phyloP scores from a whole-genome alignment of 2,113 vertebrate species.

The Panthera leo region DNA sequence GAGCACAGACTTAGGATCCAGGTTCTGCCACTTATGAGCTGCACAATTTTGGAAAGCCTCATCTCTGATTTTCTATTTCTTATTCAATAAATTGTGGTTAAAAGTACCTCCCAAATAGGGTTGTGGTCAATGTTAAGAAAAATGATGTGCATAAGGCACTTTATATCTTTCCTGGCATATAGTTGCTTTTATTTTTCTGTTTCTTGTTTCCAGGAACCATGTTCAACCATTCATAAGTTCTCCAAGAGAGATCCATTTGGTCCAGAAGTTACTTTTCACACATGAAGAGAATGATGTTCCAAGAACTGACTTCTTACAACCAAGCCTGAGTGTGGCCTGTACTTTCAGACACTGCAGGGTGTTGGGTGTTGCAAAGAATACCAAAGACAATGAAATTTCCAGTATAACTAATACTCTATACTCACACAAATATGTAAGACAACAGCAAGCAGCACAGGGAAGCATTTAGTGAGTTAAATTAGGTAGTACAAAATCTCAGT shows the following conservation, averaged over 20 bases:
- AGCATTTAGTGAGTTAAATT: not conserved
- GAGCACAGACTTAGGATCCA: not conserved
- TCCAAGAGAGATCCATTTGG: not conserved
- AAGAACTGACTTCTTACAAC: not conserved
- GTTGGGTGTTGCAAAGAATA: not conserved
- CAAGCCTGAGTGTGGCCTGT: not conserved
- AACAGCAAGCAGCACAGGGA: not conserved
- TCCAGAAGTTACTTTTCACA: not conserved
- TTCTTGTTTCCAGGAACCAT: not conserved
- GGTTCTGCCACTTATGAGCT: not conserved
- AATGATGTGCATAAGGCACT: not conserved
- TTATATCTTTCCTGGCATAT: not conserved
- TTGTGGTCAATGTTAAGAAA: not conserved
- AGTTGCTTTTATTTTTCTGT: slow-evolving; percentile 1
- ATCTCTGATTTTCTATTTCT: not conserved
- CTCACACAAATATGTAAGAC: not conserved
- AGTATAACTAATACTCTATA: not conserved
- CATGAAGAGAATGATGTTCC: not conserved
- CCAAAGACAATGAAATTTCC: not conserved
- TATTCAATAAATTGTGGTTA: slow-evolving; percentile 1
- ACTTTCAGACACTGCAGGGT: not conserved
- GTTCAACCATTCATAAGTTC: not conserved
- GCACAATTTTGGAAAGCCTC: not conserved
- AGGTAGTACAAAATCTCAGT: not conserved
- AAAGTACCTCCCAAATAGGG: not conserved